Base-by-base conservation (phyloP, 2,113 vertebrate genomes). In the Aix galericulata region DNA sequence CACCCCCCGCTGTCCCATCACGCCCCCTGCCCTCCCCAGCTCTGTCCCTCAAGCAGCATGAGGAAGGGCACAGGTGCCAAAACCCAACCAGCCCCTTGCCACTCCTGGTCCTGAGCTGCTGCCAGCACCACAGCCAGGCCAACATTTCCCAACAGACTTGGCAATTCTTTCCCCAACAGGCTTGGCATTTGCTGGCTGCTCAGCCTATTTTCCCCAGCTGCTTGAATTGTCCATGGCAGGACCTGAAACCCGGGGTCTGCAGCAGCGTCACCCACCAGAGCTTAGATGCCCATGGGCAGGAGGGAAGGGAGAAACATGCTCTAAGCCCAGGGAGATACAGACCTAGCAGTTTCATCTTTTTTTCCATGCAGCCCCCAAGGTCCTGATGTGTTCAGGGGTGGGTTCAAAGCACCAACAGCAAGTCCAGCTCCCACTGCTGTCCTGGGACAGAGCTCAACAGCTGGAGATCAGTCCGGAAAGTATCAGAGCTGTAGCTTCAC, bases 291-390 rank as follows among this genome's bases (percentile, higher is more conserved):
- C 9, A 21, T 9, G 31, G 56, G 56, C 31, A n/a, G 17, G 31
- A 58, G 34, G 7, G 17, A 36, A 63, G 22, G 80, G 55, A 11
- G 23, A 23, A 32, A 25, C 2, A 16, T 13, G 44, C n/a, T 60
- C 55, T 20, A 0, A 3, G 27, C n/a, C 16, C 0, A 21, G 46
- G 44, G 17, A n/a, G 42, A 32, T 50, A 5, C 6, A 13, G 50
- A n/a, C 13, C 34, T 32, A 26, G 16, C 15, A 12, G 38, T 5
- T 5, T 4, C 7, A 2, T 7, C 32, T 74, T 25, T 23, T 29
- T 6, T 2, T 21, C 55, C 34, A 4, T 0, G 5, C 2, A 3
- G 44, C n/a, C 23, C 36, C 59, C 34, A 2, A 2, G 29, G 18
- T 48, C n/a, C 18, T 6, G 20, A 8, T 5, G 38, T 4, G 29